Evolutionary conservation across 1,140 invertebrate genomes (phyloP).

Genomic region (Drosophila persimilis): DNA sequence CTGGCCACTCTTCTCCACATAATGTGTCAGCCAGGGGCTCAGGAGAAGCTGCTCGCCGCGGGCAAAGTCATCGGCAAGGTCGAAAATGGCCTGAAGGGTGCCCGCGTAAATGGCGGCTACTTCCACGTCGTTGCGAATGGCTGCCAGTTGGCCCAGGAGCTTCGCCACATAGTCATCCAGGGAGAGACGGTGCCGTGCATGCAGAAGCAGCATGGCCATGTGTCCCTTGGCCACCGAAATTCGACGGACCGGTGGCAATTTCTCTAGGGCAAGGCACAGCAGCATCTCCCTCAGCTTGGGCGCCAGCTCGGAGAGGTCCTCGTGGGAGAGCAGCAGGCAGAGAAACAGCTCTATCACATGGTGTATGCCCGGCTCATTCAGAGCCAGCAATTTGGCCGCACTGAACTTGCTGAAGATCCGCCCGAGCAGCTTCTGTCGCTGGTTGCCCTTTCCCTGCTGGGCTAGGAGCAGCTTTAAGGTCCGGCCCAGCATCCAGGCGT

Average conservation of each 20-base stretch:
- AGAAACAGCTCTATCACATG: slow-evolving; percentile 80
- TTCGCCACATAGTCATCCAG: slow-evolving; percentile 69
- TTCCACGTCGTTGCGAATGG: slow-evolving; percentile 63
- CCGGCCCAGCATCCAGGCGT: slow-evolving; percentile 66
- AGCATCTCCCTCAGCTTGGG: slow-evolving; percentile 70
- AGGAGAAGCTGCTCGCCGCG: slow-evolving; percentile 73
- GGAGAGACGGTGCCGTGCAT: slow-evolving; percentile 50
- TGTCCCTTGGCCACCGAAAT: slow-evolving; percentile 72
- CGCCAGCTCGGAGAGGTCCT: slow-evolving; percentile 57
- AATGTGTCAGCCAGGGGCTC: slow-evolving; percentile 71
- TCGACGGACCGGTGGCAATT: slow-evolving; percentile 57
- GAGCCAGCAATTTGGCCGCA: slow-evolving; percentile 68
- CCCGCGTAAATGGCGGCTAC: slow-evolving; percentile 57
- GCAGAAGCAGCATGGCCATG: slow-evolving; percentile 72
- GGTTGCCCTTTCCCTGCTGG: slow-evolving; percentile 37
- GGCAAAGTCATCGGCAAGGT: slow-evolving; percentile 60
- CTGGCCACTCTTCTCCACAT: slow-evolving; percentile 65
- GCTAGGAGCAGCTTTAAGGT: slow-evolving; percentile 40
- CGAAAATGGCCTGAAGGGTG: slow-evolving; percentile 56
- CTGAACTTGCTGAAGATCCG: slow-evolving; percentile 82
- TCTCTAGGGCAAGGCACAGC: slow-evolving; percentile 67
- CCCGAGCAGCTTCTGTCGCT: slow-evolving; percentile 71
- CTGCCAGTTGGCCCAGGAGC: slow-evolving; percentile 59
- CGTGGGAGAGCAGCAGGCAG: slow-evolving; percentile 54
- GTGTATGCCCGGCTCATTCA: slow-evolving; percentile 79